Evolutionary conservation across 2,888 invertebrate genomes (phyloP), one percentile per base, ranked within the genome.

Genomic region (Dasysyrphus tricinctus): DNA sequence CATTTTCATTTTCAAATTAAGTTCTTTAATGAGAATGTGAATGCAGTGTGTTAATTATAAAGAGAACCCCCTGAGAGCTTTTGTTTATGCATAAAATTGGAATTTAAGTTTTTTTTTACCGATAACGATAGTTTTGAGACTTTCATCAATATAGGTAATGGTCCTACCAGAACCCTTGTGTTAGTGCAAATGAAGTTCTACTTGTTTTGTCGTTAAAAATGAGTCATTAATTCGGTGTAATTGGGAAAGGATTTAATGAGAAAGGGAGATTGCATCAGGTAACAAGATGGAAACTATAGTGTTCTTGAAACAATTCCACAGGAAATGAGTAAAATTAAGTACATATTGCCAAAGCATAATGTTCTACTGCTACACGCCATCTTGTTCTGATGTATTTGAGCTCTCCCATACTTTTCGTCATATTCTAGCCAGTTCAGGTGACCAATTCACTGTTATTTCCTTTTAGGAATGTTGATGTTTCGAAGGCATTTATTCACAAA

Each of bases 11-110:
- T 47, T 47, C 49, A 56, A 73, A 85, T 80, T 72, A 72, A 80
- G 67, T 72, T 69, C 32, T 72, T 54, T 84, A 84, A 84, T 76
- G 72, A 80, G 76, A 73, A 77, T 51, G 67, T 59, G 34, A 47
- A 39, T 24, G 42, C 42, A 24, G 57, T 56, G 85, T 81, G 74
- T 85, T 85, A 85, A 85, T 85, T 78, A 61, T 85, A 72, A 61
- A 73, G 39, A 77, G 44, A 61, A 51, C 34, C 34, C 74, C 69
- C 65, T 14, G 7, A 56, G 72, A 70, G 14, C 16, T 54, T 80
- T 65, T 72, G 75, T 42, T 42, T 47, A 39, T 73, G 76, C 67
- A 70, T n/a, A 54, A 54, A 69, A 84, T 61, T 76, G 57, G 11
- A 65, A 47, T 70, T 59, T 37, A 39, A 39, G 59, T 44, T 16